These are phyloP conservation scores for Amaurobius ferox DNA, from an alignment of 2,888 invertebrate genomes.

Conservation along the genomic window DNA sequence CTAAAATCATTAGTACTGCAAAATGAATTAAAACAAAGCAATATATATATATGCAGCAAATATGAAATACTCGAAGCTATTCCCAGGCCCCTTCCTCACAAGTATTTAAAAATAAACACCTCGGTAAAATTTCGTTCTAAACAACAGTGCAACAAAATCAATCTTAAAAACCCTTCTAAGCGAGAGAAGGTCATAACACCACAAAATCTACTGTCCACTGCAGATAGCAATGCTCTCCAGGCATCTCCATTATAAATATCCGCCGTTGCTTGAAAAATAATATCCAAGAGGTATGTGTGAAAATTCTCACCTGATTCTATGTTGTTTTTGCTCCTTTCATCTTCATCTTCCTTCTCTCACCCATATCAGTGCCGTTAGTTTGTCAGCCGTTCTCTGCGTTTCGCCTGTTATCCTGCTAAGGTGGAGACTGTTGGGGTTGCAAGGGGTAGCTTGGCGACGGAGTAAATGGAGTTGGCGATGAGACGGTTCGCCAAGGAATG, in stretches of 20 bases:
- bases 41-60: too few species aligned
- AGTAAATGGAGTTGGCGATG: background rate
- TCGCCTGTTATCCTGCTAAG: constrained; percentile 11
- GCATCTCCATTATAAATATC: too few species aligned
- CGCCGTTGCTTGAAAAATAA: background rate
- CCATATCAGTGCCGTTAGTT: constrained; percentile 4
- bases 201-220: background rate
- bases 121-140: background rate
- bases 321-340: background rate
- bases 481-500: background rate
- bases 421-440: background rate
- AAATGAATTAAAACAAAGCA: too few species aligned
- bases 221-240: too few species aligned
- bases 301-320: constrained; percentile 13
- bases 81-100: background rate
- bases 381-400: background rate
- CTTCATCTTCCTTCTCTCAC: background rate
- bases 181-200: constrained; percentile 1
- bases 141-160: background rate
- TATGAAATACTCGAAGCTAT: too few species aligned
- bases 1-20: too few species aligned
- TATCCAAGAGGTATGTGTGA: background rate
- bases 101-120: background rate
- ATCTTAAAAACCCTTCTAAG: background rate
- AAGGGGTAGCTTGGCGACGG: background rate